Conservation (phyloP, 2,113 vertebrate genomes). For the Nyctereutes procyonoides region DNA sequence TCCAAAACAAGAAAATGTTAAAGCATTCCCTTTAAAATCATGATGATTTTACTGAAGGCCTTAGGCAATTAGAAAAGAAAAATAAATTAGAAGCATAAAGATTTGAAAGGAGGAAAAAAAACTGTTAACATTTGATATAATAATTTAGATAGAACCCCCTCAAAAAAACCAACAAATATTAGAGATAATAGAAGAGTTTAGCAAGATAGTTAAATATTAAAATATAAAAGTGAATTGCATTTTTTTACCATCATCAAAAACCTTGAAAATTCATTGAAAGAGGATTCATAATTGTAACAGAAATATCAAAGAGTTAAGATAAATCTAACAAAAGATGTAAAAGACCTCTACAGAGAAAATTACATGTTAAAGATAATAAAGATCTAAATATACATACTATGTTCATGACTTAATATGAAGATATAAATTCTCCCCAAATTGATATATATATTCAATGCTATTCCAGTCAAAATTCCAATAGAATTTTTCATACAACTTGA, state of each 20-base stretch:
- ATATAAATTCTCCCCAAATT: not conserved
- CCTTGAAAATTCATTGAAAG: not conserved
- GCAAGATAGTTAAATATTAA: not conserved
- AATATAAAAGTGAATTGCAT: not conserved
- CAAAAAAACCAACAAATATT: not conserved
- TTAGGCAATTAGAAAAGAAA: not conserved
- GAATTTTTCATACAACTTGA: not conserved
- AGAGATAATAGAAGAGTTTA: not conserved
- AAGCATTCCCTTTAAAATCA: slow-evolving; percentile 5
- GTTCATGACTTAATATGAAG: not conserved
- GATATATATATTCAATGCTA: not conserved
- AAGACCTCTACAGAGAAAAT: not conserved
- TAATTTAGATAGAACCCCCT: not conserved
- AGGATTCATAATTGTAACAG: not conserved
- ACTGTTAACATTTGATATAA: not conserved
- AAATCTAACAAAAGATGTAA: not conserved
- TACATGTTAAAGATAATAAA: not conserved
- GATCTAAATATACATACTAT: not conserved
- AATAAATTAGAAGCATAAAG: not conserved
- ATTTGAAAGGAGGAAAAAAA: not conserved
- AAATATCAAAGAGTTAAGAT: not conserved
- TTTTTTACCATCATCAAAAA: not conserved
- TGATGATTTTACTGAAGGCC: not conserved
- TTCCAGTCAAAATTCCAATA: slow-evolving; percentile 38
- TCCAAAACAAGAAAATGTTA: not conserved